Conservation (phyloP, 2,113 vertebrate genomes). For the Forbesichthys papilliferus region DNA sequence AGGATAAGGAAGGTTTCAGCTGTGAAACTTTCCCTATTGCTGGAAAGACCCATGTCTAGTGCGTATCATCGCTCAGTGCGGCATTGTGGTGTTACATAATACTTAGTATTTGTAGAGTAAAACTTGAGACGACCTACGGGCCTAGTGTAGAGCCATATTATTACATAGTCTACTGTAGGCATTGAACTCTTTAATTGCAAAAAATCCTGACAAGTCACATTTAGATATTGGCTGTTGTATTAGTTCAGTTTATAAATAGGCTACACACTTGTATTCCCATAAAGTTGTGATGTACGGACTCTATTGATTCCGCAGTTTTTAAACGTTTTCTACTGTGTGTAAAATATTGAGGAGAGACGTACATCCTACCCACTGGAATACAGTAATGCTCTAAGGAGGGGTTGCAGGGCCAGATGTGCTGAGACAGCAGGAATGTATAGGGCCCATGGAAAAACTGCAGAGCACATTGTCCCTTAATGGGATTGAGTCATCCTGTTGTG, state of each 20-base stretch:
- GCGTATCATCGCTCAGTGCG: slow-evolving; percentile 44
- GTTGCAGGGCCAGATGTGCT: slow-evolving; percentile 60
- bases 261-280: too few relatives aligned
- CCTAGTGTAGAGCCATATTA: not conserved
- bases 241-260: too few relatives aligned
- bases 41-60: slow-evolving; percentile 22
- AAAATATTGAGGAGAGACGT: slow-evolving; percentile 2
- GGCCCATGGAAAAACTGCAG: slow-evolving; percentile 46
- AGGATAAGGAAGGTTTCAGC: slow-evolving; percentile 28
- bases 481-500: slow-evolving; percentile 9
- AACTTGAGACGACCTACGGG: slow-evolving; percentile 15
- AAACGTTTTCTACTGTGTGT: not conserved
- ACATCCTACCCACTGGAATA: slow-evolving; percentile 12
- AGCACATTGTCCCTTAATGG: slow-evolving; percentile 22
- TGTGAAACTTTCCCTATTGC: slow-evolving; percentile 53
- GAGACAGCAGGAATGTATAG: slow-evolving; percentile 53
- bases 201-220: too few relatives aligned
- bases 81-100: slow-evolving; percentile 64
- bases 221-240: too few relatives aligned
- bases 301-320: too few relatives aligned
- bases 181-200: too few relatives aligned
- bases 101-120: slow-evolving; percentile 20
- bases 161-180: too few relatives aligned
- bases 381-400: slow-evolving; percentile 29
- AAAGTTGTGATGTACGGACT: too few relatives aligned